These are phyloP conservation scores for Zonitis immaculata DNA, from an alignment of 2,888 invertebrate genomes.

Conservation along the genomic window DNA sequence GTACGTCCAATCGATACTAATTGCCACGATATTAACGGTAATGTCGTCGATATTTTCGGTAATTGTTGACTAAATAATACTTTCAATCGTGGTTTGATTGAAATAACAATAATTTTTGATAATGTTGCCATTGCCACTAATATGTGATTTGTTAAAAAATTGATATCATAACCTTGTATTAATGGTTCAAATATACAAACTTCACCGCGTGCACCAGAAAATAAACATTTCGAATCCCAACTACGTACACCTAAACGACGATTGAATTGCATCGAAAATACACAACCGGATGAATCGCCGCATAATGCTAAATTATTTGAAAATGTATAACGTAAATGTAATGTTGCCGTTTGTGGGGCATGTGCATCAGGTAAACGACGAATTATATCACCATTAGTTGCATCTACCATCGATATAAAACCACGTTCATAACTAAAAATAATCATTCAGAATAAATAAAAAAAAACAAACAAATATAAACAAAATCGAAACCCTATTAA, in stretches of 20 bases:
- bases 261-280: slow-evolving; percentile 88
- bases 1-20: slow-evolving; percentile 77
- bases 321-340: slow-evolving; percentile 58
- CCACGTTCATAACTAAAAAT: slow-evolving; percentile 62
- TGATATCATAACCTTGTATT: slow-evolving; percentile 47
- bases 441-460: slow-evolving; percentile 28
- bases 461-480: too few relatives aligned
- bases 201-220: slow-evolving; percentile 96
- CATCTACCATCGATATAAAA: slow-evolving; percentile 87
- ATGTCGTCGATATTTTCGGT: slow-evolving; percentile 64
- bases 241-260: slow-evolving; percentile 82
- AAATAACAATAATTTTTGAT: slow-evolving; percentile 79
- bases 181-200: slow-evolving; percentile 73
- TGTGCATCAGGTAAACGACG: slow-evolving; percentile 74
- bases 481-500: slow-evolving; percentile 72
- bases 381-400: slow-evolving; percentile 70
- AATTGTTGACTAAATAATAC: slow-evolving; percentile 75
- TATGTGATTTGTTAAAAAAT: slow-evolving; percentile 68
- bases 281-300: slow-evolving; percentile 85
- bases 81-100: slow-evolving; percentile 69
- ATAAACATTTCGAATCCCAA: slow-evolving; percentile 87
- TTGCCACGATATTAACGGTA: slow-evolving; percentile 93
- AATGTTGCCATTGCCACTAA: slow-evolving; percentile 91
- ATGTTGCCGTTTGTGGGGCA: slow-evolving; percentile 76
- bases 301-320: slow-evolving; percentile 63